Percentiles rank a stretch among this genome's conserved stretches.
These are phyloP conservation scores for Lithobius niger DNA, from an alignment of 1,140 invertebrate species.

Conservation along the genomic window DNA sequence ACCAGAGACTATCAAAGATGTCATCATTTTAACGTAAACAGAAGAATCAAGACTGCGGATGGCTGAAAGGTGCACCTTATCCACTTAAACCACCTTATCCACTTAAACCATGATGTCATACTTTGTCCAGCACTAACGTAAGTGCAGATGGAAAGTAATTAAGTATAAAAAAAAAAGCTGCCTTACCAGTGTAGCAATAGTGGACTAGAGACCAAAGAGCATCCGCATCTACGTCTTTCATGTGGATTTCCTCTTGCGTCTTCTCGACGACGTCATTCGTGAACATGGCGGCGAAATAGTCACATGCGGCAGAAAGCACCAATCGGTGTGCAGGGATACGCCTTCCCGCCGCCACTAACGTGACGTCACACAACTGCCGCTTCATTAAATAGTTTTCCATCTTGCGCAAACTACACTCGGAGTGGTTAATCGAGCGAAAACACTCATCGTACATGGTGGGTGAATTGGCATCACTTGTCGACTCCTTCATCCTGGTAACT, in stretches of 20 bases:
- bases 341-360: conserved; percentile 51
- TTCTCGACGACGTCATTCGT: conserved; percentile 72
- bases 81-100: too few species aligned
- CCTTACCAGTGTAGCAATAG: conserved; percentile 78
- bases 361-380: conserved; percentile 63
- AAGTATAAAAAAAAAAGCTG: too few species aligned
- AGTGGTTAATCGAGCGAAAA: conserved; percentile 61
- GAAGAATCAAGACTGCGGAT: too few species aligned
- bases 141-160: too few species aligned
- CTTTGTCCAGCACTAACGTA: too few species aligned
- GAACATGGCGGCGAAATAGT: conserved; percentile 94
- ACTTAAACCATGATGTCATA: too few species aligned
- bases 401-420: conserved; percentile 58
- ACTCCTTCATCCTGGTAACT: conserved; percentile 2
- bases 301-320: conserved; percentile 74
- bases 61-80: too few species aligned
- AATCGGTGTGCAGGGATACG: conserved; percentile 49
- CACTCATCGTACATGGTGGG: conserved; percentile 48
- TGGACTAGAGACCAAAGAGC: conserved; percentile 65
- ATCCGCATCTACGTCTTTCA: conserved; percentile 70
- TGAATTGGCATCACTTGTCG: not conserved
- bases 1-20: too few species aligned
- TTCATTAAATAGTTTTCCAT: conserved; percentile 68
- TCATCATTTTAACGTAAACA: too few species aligned
- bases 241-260: conserved; percentile 63